These are phyloP conservation scores for Itoplectis maculator DNA, from an alignment of 2,888 invertebrate species.

Conservation along the genomic window DNA sequence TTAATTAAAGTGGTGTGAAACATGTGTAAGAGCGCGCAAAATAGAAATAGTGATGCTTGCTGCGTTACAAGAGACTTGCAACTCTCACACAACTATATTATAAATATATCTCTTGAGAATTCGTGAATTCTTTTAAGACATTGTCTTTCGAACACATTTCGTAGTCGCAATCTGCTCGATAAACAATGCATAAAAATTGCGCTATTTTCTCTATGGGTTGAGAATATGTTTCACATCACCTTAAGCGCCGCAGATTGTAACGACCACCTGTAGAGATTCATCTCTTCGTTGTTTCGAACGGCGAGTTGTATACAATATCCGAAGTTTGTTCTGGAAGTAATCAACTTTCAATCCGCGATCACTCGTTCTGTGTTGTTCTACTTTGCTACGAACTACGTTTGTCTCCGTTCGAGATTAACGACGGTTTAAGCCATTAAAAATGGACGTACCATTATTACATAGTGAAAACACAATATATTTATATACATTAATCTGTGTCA, in stretches of 20 bases:
- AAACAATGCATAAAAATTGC: too few relatives aligned
- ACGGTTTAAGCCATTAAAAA: conserved; percentile 37
- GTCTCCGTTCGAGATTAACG: conserved; percentile 74
- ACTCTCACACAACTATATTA: too few relatives aligned
- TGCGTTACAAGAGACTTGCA: too few relatives aligned
- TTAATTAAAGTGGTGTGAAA: background rate
- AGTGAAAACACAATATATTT: conserved; percentile 64
- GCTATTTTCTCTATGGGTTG: too few relatives aligned
- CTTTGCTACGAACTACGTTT: conserved; percentile 27
- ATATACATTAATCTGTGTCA: conserved; percentile 78
- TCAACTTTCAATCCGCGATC: background rate
- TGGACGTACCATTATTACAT: conserved; percentile 45
- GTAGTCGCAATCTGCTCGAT: too few relatives aligned
- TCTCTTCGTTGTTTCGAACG: background rate
- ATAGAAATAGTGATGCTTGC: too few relatives aligned
- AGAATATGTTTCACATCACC: too few relatives aligned
- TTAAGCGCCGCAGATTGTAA: conserved; percentile 15
- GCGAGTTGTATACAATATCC: background rate
- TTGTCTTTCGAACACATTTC: too few relatives aligned
- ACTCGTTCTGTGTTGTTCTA: conserved; percentile 1
- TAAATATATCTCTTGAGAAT: too few relatives aligned
- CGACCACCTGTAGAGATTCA: background rate
- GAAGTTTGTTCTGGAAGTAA: conserved; percentile 11
- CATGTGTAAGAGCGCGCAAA: too few relatives aligned
- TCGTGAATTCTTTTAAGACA: too few relatives aligned